Percentiles rank a stretch among this genome's conserved stretches.
Evolutionary conservation across 2,797 vertebrate species (phyloP).

Genomic region (Astyanax mexicanus): DNA sequence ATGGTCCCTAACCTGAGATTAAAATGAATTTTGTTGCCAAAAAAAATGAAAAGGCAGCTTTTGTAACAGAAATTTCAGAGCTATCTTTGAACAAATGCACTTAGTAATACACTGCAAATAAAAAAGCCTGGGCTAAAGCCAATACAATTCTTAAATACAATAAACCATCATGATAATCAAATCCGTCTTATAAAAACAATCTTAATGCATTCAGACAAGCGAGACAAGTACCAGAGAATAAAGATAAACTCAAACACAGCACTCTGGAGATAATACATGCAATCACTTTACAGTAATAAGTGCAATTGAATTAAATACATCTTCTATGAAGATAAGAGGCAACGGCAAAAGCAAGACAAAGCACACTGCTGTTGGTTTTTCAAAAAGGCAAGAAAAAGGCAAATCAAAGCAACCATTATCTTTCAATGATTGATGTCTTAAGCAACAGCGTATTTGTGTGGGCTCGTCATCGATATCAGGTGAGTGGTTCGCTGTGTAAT

Average conservation of each 20-base stretch:
- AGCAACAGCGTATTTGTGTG: background rate
- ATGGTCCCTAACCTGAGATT: conserved; percentile 30
- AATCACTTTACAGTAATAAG: conserved; percentile 58
- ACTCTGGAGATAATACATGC: conserved; percentile 55
- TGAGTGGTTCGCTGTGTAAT: background rate
- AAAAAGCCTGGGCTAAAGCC: conserved; percentile 21
- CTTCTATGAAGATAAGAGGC: conserved; percentile 31
- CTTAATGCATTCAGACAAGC: conserved; percentile 27
- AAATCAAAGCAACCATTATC: conserved; percentile 43
- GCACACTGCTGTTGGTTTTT: conserved; percentile 45
- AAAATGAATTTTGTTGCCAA: conserved; percentile 21
- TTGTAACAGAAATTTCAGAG: conserved; percentile 29
- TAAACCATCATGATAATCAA: conserved; percentile 26
- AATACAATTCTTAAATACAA: conserved; percentile 36
- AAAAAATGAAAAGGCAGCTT: conserved; percentile 42
- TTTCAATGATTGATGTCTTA: background rate
- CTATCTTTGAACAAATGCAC: conserved; percentile 19
- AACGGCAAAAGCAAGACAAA: conserved; percentile 33
- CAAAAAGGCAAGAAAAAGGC: conserved; percentile 34
- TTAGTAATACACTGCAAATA: conserved; percentile 30
- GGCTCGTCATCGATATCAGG: conserved; percentile 6
- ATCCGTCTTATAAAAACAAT: conserved; percentile 30
- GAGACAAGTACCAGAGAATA: conserved; percentile 24
- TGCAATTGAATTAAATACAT: conserved; percentile 40
- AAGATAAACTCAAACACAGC: conserved; percentile 34